Percentiles rank a stretch among this genome's conserved stretches.
These are phyloP conservation scores for Pocillopora grandis DNA, from an alignment of 92 coral and sea anemone species.

Conservation along the genomic window DNA sequence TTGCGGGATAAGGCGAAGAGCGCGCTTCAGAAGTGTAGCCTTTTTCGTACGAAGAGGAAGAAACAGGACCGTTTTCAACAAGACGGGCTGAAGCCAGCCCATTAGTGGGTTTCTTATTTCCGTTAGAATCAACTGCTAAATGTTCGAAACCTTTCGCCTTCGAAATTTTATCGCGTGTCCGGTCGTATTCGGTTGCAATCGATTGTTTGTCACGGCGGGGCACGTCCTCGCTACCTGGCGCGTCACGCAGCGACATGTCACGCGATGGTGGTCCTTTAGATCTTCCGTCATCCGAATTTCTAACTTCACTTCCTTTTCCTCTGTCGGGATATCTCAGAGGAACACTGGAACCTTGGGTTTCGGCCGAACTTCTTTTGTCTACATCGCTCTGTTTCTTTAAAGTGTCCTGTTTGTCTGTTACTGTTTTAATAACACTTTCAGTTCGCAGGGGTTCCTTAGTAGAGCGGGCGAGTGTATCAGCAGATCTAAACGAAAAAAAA, in stretches of 20 bases:
- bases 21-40: slow-evolving; percentile 26
- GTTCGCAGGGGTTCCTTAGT: slow-evolving; percentile 79
- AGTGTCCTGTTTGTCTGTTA: slow-evolving; percentile 58
- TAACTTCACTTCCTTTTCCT: slow-evolving; percentile 28
- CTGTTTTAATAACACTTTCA: slow-evolving; percentile 94
- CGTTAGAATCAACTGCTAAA: slow-evolving; percentile 19
- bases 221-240: slow-evolving; percentile 20
- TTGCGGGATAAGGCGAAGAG: slow-evolving; percentile 35
- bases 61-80: slow-evolving; percentile 18
- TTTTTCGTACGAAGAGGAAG: slow-evolving; percentile 20
- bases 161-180: slow-evolving; percentile 21
- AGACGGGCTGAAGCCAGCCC: slow-evolving; percentile 21
- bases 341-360: slow-evolving; percentile 19
- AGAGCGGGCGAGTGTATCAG: slow-evolving; percentile 26
- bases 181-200: slow-evolving; percentile 10
- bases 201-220: slow-evolving; percentile 39
- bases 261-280: slow-evolving; percentile 7
- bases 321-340: slow-evolving; percentile 18
- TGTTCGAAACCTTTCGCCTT: slow-evolving; percentile 29
- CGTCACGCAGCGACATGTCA: slow-evolving; percentile 24
- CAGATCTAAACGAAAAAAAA: background rate
- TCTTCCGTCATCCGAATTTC: slow-evolving; percentile 27
- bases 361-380: slow-evolving; percentile 26
- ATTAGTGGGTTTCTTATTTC: slow-evolving; percentile 26
- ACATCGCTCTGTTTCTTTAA: slow-evolving; percentile 29